Evolutionary conservation across 2,888 invertebrate genomes (phyloP), one percentile per base, ranked within the genome.

Genomic region (Cancer borealis): DNA sequence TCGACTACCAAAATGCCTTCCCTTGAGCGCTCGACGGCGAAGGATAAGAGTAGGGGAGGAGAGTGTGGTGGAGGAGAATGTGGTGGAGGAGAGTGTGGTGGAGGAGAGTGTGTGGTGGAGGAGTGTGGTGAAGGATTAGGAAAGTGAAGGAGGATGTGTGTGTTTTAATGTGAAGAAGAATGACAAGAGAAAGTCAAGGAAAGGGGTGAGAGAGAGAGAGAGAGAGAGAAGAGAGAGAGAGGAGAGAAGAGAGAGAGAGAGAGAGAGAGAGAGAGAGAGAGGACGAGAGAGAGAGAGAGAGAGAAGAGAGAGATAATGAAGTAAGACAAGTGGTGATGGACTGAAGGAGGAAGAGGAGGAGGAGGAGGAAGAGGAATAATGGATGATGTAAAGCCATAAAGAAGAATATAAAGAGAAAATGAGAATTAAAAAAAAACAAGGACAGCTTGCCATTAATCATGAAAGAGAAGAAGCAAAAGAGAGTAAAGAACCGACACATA

Each of bases 221-320:
- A 26, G 26, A n/a, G 4, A 73, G 73, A 73, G 73, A 73, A 73
- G 73, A 73, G 73, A 73, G 73, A 73, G 73, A 73, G 73, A 73
- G 73, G n/a, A n/a, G n/a, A n/a, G n/a, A n/a, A 73, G 73, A 73
- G 73, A 73, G 73, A 73, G 73, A 73, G 73, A 73, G 73, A 73
- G 73, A 73, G 73, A 73, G 73, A 73, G 73, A 73, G 66, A 66
- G 66, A 66, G 66, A 66, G 66, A 66, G 66, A 66, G 66, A 66
- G 66, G 10, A 17, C n/a, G 73, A 73, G 73, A 73, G 73, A 73
- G 73, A 73, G 73, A 73, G 73, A 73, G 66, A 66, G 66, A 66
- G 66, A 66, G 66, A 17, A 17, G 17, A 17, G 17, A 17, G 10
- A 17, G 3, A 8, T 73, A 21, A 26, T 73, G 21, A 26, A 73